Evolutionary conservation across 2,888 invertebrate genomes (phyloP), one percentile per base, ranked within the genome.

Genomic region (Antheraea assamensis): DNA sequence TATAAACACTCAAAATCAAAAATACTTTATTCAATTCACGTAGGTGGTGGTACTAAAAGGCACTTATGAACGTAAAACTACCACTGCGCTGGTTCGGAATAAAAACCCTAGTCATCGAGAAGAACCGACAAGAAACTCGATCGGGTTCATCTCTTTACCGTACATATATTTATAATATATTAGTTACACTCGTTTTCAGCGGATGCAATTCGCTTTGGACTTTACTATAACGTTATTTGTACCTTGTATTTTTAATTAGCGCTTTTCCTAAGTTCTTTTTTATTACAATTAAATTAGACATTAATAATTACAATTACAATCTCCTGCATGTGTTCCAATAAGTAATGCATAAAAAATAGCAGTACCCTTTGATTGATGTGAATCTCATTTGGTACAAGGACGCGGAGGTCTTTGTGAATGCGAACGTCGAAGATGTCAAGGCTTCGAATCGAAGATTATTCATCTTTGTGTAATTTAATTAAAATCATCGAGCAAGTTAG

Each of bases 361-460:
- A n/a, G 30, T 30, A 35, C 24, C 31, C n/a, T 35, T 68, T 68
- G 68, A 68, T 68, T 64, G 61, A 64, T 64, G 27, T 30, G 17
- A 64, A 27, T 61, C 24, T 61, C 15, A 61, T 61, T 61, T 27
- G 21, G 21, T n/a, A 31, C n/a, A 68, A 35, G 19, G 19, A 7
- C 30, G 15, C 5, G 24, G 17, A 66, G 15, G 35, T 68, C 35
- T 35, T 68, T 68, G 21, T 68, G 58, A 73, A 58, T 70, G 73
- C 70, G 70, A 73, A 70, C 52, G 24, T 70, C 31, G 70, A 73
- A 58, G 73, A 70, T 70, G 73, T 73, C 73, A 73, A 73, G 73
- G 73, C 27, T 70, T 35, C 42, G 24, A 72, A 68, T 31, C 8
- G n/a, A 49, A 72, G 35, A 68, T 31, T 35, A 68, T 58, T 70